Evolutionary conservation across 2,888 invertebrate species (phyloP), one percentile per base, ranked within the genome.

Genomic region (Eristalinus sepulchralis): DNA sequence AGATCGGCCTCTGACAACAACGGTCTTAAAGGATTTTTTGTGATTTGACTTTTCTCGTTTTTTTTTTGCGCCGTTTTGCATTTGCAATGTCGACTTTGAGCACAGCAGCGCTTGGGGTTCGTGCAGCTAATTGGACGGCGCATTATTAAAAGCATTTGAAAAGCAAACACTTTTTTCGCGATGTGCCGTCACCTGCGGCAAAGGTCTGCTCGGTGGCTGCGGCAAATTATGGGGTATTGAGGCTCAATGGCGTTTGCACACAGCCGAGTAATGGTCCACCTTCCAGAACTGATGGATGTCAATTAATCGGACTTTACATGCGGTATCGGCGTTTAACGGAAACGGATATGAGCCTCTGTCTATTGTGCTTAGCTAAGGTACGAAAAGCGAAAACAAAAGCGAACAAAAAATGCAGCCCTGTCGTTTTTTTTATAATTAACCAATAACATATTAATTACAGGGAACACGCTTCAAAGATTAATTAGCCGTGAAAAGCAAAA

Each of bases 111-210:
- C 39, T 1, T 82, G 72, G 83, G 83, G 86, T 86, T 88, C 88
- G 88, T 88, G 88, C 88, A 73, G 84, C 72, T 88, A 88, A 88
- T 88, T 88, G 88, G 84, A 84, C 78, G 88, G 88, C 84, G 88
- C 77, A 88, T 88, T 88, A 88, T 77, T 68, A 76, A 75, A 79
- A 76, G 67, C 70, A 71, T 79, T 77, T 70, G 76, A 72, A 81
- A 85, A 72, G 68, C 73, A 83, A 82, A 88, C 77, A 84, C 71
- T 86, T 80, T 77, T 87, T 76, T 27, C 27, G 27, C 70, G 13
- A 80, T 87, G 59, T 60, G 75, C 39, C 63, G 72, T 73, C 78
- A 27, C 63, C 39, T 64, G 59, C 59, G n/a, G 57, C 24, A 11
- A 22, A 53, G 33, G 36, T 55, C 20, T 57, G 59, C 17, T 22